Percentiles rank a stretch among this genome's conserved stretches.
Conservation (phyloP, 2,888 invertebrate genomes). For the Unio delphinus region DNA sequence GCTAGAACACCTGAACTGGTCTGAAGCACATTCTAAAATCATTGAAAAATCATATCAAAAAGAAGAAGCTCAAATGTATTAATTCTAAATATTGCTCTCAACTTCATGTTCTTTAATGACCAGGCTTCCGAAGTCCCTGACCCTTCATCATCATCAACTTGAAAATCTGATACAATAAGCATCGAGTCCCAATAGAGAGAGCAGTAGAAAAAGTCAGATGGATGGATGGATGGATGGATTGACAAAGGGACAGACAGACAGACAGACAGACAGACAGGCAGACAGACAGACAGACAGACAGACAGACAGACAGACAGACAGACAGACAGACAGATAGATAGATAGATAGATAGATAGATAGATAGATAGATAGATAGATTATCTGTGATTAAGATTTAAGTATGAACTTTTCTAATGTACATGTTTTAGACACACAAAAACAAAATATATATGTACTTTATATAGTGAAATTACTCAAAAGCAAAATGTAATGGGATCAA, state of each 20-base stretch:
- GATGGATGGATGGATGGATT: conserved; percentile 8
- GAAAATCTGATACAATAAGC: too few species aligned
- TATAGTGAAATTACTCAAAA: too few species aligned
- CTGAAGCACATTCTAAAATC: conserved; percentile 41
- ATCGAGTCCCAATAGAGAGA: background rate
- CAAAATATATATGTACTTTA: too few species aligned
- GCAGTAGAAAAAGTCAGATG: background rate
- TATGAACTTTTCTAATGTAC: too few species aligned
- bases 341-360: conserved; percentile 1
- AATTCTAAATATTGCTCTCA: too few species aligned
- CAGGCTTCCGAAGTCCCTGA: too few species aligned
- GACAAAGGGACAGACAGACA: conserved; percentile 2
- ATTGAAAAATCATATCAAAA: background rate
- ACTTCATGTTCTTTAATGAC: too few species aligned
- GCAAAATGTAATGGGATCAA: too few species aligned
- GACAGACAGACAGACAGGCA: background rate
- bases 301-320: conserved; percentile 4
- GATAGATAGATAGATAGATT: conserved; percentile 7
- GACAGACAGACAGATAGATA: background rate
- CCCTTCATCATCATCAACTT: too few species aligned
- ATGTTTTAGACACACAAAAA: too few species aligned
- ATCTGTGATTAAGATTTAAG: background rate
- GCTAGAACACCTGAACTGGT: conserved; percentile 51
- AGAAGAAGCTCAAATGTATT: too few species aligned
- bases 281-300: conserved; percentile 10